These are phyloP conservation scores for Cordilura impudica DNA, from an alignment of 2,888 invertebrate genomes.

Conservation along the genomic window DNA sequence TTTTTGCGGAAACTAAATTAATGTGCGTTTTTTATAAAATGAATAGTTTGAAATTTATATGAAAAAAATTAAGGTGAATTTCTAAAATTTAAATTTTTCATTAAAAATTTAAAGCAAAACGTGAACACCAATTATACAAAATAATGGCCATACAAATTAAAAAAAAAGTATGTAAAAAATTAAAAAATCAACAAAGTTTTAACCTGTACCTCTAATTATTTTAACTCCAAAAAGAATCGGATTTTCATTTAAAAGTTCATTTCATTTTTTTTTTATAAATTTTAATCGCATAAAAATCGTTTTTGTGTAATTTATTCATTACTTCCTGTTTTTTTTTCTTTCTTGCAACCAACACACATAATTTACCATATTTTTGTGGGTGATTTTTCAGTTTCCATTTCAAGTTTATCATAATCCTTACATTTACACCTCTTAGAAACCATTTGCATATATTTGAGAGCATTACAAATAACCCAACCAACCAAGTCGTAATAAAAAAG, in stretches of 20 bases:
- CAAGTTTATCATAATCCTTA: constrained; percentile 26
- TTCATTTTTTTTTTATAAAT: not conserved
- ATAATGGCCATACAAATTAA: too few relatives aligned
- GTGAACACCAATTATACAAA: too few relatives aligned
- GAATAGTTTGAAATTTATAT: too few relatives aligned
- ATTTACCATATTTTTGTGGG: not conserved
- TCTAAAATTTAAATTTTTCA: too few relatives aligned
- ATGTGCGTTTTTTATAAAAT: too few relatives aligned
- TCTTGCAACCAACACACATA: not conserved
- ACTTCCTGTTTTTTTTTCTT: not conserved
- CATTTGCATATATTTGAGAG: constrained; percentile 30
- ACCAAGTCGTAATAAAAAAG: too few relatives aligned
- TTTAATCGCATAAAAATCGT: not conserved
- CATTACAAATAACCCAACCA: not conserved
- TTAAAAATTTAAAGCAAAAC: too few relatives aligned
- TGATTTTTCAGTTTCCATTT: not conserved
- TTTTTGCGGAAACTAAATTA: too few relatives aligned
- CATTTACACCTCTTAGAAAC: constrained; percentile 16
- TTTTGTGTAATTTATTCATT: constrained; percentile 4
- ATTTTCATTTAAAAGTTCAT: not conserved
- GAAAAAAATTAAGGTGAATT: too few relatives aligned
- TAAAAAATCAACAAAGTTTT: too few relatives aligned
- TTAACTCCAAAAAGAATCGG: not conserved
- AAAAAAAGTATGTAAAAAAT: too few relatives aligned
- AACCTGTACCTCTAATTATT: too few relatives aligned